Base-by-base conservation (phyloP, 2,797 vertebrate species). In the Eleutherodactylus coqui region DNA sequence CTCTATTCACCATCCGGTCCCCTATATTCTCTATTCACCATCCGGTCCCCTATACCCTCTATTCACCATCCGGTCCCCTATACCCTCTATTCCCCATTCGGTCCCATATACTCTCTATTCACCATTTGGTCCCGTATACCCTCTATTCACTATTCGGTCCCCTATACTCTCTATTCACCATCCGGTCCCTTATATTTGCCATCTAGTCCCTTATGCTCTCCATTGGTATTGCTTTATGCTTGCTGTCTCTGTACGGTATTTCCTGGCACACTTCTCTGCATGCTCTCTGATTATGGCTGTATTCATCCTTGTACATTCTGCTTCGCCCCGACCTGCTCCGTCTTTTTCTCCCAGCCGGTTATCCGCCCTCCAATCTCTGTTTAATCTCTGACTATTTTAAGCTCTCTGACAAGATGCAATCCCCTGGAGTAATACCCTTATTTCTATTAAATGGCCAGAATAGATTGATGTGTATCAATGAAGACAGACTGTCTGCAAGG, bases 381-480 rank as follows among this genome's bases (percentile, higher is more conserved):
- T 84, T 87, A 87, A 87, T 84, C 82, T 84, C 69, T 73, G 81
- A 24, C 62, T 87, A 87, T 84, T 84, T 84, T 84, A 80, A 80
- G 45, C 82, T 84, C 76, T 75, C 86, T 84, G 82, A 84, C 76
- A 80, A 80, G 82, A 80, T 84, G 55, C 76, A 80, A 79, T 84
- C 43, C 82, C 49, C 86, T 67, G 24, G 73, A 84, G 86, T 87
- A 80, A 87, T 84, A 80, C 82, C 82, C 76, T 87, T 87, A 83
- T 87, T 87, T 87, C 82, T 75, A 84, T 84, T 80, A 87, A 87
- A 87, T 80, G 67, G 75, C 69, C 43, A 69, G 76, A 87, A 87
- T 84, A 87, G 86, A 87, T 87, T 82, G 86, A 87, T 75, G 69
- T 87, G 76, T 80, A 87, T 87, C 82, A 87, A 80, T 84, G 76